Conservation (phyloP, 1,140 invertebrate genomes). For the Drosophila kurseongensis region DNA sequence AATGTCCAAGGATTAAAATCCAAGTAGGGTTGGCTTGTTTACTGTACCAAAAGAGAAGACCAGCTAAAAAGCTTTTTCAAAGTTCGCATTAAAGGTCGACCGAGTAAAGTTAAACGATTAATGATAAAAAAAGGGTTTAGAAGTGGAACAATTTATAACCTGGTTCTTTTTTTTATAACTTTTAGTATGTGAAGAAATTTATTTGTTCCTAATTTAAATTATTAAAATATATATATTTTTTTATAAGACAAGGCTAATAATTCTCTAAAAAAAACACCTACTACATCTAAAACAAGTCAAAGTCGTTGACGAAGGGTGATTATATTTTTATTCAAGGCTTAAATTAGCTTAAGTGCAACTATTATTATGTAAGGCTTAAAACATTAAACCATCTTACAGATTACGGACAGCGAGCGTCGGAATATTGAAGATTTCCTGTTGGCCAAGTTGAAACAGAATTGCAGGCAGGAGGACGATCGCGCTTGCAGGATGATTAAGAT, state of each 20-base stretch:
- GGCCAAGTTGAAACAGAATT: constrained; percentile 90
- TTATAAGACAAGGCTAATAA: too few relatives aligned
- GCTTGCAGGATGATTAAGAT: constrained; percentile 92
- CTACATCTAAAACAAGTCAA: too few relatives aligned
- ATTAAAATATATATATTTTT: too few relatives aligned
- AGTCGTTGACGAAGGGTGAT: too few relatives aligned
- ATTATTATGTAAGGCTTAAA: neutral
- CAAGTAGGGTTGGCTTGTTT: neutral
- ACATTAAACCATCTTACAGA: constrained; percentile 34
- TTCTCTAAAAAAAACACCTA: too few relatives aligned
- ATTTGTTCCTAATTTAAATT: too few relatives aligned
- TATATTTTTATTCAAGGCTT: too few relatives aligned
- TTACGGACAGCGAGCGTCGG: constrained; percentile 67
- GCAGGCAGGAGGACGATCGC: constrained; percentile 89
- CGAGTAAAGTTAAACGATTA: neutral
- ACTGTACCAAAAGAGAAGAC: neutral
- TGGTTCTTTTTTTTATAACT: neutral
- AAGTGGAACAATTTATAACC: neutral
- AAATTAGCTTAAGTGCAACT: too few relatives aligned
- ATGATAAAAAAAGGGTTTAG: neutral
- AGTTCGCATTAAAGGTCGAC: neutral
- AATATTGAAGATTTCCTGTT: constrained; percentile 89
- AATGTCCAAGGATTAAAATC: constrained; percentile 1
- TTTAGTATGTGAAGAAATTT: too few relatives aligned
- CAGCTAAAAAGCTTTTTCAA: neutral